A percentile compares a stretch with the other conserved stretches of the same genome.
Evolutionary conservation across 2,113 vertebrate species (phyloP).

Genomic region (Sorex araneus): DNA sequence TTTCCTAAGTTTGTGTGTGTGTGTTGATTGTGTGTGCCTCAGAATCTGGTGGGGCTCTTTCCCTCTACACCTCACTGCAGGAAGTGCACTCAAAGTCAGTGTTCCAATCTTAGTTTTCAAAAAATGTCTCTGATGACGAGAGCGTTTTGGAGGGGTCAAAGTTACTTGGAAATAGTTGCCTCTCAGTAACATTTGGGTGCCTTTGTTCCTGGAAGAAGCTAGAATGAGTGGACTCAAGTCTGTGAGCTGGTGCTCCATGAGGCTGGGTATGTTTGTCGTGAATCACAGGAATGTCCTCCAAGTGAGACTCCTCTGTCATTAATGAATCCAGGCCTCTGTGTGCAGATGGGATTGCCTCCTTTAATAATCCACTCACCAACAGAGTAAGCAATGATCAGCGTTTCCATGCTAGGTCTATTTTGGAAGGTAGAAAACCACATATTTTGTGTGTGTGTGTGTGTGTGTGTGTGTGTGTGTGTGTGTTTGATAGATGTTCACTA

Average conservation of each 20-base stretch:
- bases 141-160: background rate
- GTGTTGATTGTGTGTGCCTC: background rate
- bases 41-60: background rate
- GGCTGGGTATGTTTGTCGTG: background rate
- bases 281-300: background rate
- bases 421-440: conserved; percentile 21
- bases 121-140: background rate
- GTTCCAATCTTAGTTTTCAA: background rate
- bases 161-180: background rate
- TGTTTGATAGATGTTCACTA: background rate
- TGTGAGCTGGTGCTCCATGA: background rate
- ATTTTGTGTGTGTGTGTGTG: background rate
- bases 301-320: background rate
- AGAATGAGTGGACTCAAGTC: background rate
- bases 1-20: background rate
- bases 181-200: background rate
- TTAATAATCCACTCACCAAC: conserved; percentile 32
- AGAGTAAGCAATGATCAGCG: background rate
- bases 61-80: background rate
- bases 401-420: background rate
- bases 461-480: background rate
- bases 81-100: background rate
- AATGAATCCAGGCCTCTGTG: background rate
- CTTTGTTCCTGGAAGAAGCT: background rate
- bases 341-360: conserved; percentile 3